Evolutionary conservation across 2,113 vertebrate species (phyloP).

Genomic region (Alces alces): DNA sequence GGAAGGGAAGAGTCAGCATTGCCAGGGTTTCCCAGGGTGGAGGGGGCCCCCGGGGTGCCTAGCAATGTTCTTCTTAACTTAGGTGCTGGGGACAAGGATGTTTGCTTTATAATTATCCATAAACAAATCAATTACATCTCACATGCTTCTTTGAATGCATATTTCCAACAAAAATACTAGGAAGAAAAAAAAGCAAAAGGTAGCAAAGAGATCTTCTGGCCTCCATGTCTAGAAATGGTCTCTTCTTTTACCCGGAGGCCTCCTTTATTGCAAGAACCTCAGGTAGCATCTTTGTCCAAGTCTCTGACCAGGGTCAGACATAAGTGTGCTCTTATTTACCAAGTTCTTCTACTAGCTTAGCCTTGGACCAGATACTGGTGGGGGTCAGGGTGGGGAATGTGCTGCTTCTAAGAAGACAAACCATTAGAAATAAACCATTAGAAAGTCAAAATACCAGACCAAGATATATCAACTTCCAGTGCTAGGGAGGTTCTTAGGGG

Average conservation of each 20-base stretch:
- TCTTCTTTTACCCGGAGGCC: not conserved
- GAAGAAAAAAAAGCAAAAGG: not conserved
- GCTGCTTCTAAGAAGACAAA: not conserved
- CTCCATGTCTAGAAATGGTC: not conserved
- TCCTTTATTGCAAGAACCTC: not conserved
- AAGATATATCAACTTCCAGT: not conserved
- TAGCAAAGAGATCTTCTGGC: not conserved
- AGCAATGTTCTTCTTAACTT: not conserved
- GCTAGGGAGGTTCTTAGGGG: fast-evolving
- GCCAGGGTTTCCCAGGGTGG: not conserved
- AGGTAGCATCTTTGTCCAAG: not conserved
- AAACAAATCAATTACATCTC: not conserved
- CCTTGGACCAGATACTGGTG: not conserved
- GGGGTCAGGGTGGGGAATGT: not conserved
- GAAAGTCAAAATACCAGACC: not conserved
- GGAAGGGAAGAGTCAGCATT: not conserved
- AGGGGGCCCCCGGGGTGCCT: too few relatives aligned
- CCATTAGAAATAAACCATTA: not conserved
- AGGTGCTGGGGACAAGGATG: not conserved
- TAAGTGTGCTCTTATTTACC: not conserved
- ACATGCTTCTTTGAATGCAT: not conserved
- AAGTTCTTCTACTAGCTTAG: not conserved
- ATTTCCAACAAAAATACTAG: not conserved
- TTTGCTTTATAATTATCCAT: not conserved
- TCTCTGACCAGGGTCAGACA: not conserved